phyloP scores from a whole-genome alignment of 2,888 invertebrate genomes.

The Trichopria drosophilae region DNA sequence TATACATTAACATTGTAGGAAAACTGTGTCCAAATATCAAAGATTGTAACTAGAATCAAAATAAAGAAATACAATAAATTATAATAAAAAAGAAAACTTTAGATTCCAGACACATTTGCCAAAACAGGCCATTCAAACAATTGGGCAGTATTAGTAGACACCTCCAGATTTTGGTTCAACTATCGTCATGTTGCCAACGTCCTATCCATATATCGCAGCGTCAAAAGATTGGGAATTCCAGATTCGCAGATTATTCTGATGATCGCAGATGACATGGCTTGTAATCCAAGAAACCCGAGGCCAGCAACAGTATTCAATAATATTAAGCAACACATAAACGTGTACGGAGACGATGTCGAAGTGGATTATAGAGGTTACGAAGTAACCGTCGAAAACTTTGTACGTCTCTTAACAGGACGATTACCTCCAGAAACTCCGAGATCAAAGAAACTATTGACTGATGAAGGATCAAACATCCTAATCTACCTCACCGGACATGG shows the following conservation, averaged over 20 bases:
- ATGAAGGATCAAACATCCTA: conserved; percentile 95
- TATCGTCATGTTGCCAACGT: conserved; percentile 99
- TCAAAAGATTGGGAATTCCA: conserved; percentile 97
- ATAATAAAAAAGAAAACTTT: too few species aligned
- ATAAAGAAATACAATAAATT: too few species aligned
- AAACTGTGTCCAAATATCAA: too few species aligned
- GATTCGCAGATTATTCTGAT: conserved; percentile 98
- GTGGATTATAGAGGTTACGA: conserved; percentile 96
- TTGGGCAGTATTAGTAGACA: conserved; percentile 99
- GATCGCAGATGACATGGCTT: conserved; percentile 99
- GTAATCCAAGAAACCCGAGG: conserved; percentile 95
- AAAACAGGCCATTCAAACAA: conserved; percentile 91
- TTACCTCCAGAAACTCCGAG: conserved; percentile 90
- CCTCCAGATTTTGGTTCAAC: conserved; percentile 99
- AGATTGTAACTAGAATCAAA: too few species aligned
- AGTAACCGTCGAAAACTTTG: conserved; percentile 97
- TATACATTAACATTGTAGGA: too few species aligned
- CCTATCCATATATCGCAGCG: conserved; percentile 94
- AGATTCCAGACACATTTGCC: conserved; percentile 63
- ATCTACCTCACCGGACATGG: conserved; percentile 97
- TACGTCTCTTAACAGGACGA: conserved; percentile 90
- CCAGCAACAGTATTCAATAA: conserved; percentile 98
- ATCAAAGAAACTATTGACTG: conserved; percentile 91
- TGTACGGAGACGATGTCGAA: conserved; percentile 99
- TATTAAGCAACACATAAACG: conserved; percentile 96